Evolutionary conservation across 2,888 invertebrate species (phyloP), one percentile per base, ranked within the genome.

Genomic region (Selenia dentaria): DNA sequence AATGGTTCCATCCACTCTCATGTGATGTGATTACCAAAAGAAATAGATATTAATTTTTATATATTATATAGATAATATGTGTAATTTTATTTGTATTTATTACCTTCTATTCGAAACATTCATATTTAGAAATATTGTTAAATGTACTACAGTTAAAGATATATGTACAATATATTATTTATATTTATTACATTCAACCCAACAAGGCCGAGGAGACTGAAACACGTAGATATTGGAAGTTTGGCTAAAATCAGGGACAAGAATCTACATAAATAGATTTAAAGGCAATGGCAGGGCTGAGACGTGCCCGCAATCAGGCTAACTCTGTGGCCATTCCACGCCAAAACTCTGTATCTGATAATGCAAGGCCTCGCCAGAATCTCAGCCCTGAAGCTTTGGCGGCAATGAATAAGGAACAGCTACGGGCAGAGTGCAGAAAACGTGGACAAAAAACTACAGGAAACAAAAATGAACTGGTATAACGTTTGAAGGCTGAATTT

Each of bases 381-480:
- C 69, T 89, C 57, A 86, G 79, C 54, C 85, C 87, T 42, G 91
- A 91, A 66, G 83, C 91, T 67, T 83, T 94, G 72, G 88, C 91
- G 46, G 83, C 91, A 54, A 92, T 94, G 91, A 94, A 92, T 71
- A 94, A 94, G 90, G 94, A 94, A 72, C 94, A 94, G 74, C 90
- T 94, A 57, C 93, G 94, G 66, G 85, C 87, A 43, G 94, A 94
- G 76, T 94, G 94, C 89, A 90, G 93, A 62, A 93, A 93, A 85
- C 83, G 94, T 67, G 94, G 94, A 60, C 93, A 93, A 79, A 93
- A 93, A 74, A 92, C 93, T 32, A 91, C 93, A 56, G 94, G 94
- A 76, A 94, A 93, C 91, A 94, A 94, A 86, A 92, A 89, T 62
- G 94, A 94, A 91, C 91, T 94, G 94, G 94, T 94, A 94, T 83